Evolutionary conservation across 1,140 invertebrate species (phyloP).

Genomic region (Phenacoccus solenopsis): DNA sequence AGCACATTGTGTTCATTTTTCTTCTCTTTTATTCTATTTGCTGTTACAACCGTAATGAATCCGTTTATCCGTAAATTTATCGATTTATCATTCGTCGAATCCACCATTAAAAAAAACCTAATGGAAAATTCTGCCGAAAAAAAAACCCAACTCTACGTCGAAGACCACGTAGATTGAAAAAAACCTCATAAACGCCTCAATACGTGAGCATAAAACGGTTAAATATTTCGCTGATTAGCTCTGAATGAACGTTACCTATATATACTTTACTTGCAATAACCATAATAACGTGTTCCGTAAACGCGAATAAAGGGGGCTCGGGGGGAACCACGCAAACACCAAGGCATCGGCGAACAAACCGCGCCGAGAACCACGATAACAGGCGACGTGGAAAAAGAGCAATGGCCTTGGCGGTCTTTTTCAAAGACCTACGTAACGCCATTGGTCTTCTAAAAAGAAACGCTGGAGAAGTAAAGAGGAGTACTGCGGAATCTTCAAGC

Average conservation of each 20-base stretch:
- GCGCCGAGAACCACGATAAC: not conserved
- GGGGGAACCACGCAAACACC: too few species aligned
- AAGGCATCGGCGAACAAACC: not conserved
- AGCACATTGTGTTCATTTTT: too few species aligned
- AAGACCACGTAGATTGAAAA: too few species aligned
- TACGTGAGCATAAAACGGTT: too few species aligned
- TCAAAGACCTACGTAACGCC: conserved; percentile 6
- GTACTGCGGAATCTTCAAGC: not conserved
- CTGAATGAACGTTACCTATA: not conserved
- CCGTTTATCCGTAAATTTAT: too few species aligned
- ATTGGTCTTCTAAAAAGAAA: not conserved
- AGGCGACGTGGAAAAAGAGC: conserved; percentile 9
- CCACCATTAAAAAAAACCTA: too few species aligned
- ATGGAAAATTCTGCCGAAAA: too few species aligned
- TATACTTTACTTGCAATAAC: conserved; percentile 1
- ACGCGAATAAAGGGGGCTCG: not conserved
- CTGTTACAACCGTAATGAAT: too few species aligned
- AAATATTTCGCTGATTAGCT: not conserved
- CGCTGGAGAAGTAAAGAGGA: not conserved
- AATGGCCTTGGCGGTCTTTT: conserved; percentile 11
- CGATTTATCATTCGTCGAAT: too few species aligned
- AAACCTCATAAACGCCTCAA: too few species aligned
- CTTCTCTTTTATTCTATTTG: too few species aligned
- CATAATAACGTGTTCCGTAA: conserved; percentile 8
- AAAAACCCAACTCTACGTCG: too few species aligned